These are phyloP conservation scores for Erpetoichthys calabaricus DNA, from an alignment of 2,797 vertebrate species.

Conservation along the genomic window DNA sequence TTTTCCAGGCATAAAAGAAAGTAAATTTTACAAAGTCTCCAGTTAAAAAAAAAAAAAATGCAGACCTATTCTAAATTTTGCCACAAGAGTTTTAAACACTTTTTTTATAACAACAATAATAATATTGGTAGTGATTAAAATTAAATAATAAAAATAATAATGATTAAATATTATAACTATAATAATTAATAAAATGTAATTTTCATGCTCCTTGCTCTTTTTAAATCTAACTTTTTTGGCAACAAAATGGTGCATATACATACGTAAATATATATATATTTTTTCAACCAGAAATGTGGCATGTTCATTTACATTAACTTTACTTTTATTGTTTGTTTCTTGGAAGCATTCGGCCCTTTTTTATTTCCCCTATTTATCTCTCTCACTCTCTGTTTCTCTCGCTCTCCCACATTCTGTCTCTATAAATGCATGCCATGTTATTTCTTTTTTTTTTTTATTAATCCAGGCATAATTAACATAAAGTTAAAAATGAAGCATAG, in stretches of 20 bases:
- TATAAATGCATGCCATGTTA: background rate
- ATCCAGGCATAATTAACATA: too few species aligned
- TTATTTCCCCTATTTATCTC: background rate
- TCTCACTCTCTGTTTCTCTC: too few species aligned
- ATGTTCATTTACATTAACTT: background rate
- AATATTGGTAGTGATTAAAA: background rate
- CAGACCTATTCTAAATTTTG: too few species aligned
- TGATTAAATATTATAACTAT: background rate
- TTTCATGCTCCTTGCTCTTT: background rate
- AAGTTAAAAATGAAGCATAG: background rate
- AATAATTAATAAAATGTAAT: background rate
- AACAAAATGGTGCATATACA: background rate
- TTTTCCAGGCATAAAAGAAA: background rate
- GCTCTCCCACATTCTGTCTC: too few species aligned
- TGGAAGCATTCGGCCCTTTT: background rate
- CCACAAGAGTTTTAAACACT: background rate
- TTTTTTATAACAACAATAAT: background rate
- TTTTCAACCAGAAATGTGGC: background rate
- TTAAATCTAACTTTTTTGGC: background rate
- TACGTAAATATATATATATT: background rate
- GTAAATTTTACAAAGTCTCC: background rate
- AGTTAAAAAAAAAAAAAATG: background rate
- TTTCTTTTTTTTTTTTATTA: too few species aligned
- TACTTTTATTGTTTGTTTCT: background rate
- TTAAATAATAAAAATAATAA: background rate